Evolutionary conservation across 2,797 vertebrate species (phyloP).

Genomic region (Crocidura indochinensis): DNA sequence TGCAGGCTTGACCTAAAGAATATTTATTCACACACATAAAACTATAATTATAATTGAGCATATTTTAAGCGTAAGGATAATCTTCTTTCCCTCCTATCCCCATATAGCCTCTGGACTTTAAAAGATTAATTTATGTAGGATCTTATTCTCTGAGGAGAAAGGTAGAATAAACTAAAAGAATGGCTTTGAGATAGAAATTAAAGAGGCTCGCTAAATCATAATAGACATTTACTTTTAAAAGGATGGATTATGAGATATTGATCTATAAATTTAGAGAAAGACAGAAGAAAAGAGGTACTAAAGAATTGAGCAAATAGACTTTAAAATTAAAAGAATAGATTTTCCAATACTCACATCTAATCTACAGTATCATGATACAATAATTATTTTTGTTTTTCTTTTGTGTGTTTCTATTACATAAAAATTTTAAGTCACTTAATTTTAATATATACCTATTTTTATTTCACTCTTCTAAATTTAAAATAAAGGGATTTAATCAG

Average conservation of each 20-base stretch:
- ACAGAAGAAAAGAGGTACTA: slow-evolving; percentile 33
- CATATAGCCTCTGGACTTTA: not conserved
- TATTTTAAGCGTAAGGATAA: not conserved
- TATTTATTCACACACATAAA: slow-evolving; percentile 9
- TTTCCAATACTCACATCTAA: slow-evolving; percentile 10
- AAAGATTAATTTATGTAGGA: slow-evolving; percentile 3
- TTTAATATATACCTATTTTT: slow-evolving; percentile 65
- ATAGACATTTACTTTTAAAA: slow-evolving; percentile 56
- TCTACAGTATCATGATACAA: not conserved
- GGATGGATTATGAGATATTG: slow-evolving; percentile 45
- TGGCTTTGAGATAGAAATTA: slow-evolving; percentile 30
- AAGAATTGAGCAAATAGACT: slow-evolving; percentile 29
- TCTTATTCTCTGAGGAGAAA: slow-evolving; percentile 27
- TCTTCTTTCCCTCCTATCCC: not conserved
- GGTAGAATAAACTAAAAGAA: slow-evolving; percentile 27
- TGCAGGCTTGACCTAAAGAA: slow-evolving; percentile 35
- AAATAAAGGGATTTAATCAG: slow-evolving; percentile 38
- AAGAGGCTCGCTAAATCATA: slow-evolving; percentile 11
- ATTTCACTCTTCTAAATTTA: slow-evolving; percentile 63
- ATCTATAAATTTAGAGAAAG: slow-evolving; percentile 60
- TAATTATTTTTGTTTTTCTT: slow-evolving; percentile 64
- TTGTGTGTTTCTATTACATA: slow-evolving; percentile 36
- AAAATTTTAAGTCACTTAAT: slow-evolving; percentile 57
- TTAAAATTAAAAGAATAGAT: slow-evolving; percentile 45
- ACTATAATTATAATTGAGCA: slow-evolving; percentile 34